phyloP scores from a whole-genome alignment of 2,888 invertebrate species.

The Arge pagana region DNA sequence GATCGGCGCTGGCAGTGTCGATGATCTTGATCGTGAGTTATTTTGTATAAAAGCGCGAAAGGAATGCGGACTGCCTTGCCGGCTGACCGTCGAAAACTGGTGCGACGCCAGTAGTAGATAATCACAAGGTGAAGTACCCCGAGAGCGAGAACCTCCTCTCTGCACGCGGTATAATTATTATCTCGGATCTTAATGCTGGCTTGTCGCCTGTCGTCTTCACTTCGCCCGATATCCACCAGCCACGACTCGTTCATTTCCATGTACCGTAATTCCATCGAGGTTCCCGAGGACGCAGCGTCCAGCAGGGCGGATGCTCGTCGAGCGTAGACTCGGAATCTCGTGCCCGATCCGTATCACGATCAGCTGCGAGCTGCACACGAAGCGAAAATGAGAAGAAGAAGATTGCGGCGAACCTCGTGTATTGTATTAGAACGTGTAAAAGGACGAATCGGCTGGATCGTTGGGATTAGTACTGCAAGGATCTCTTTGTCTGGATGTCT shows the following conservation, averaged over 20 bases:
- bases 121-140: slow-evolving; percentile 17
- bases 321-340: too few relatives aligned
- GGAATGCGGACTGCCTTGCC: slow-evolving; percentile 23
- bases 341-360: too few relatives aligned
- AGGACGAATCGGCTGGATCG: not conserved
- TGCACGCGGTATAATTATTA: slow-evolving; percentile 10
- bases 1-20: slow-evolving; percentile 22
- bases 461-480: slow-evolving; percentile 87
- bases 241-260: not conserved
- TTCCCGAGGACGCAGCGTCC: not conserved
- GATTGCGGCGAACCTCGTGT: too few relatives aligned
- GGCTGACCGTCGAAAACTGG: slow-evolving; percentile 22
- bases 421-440: not conserved
- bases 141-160: slow-evolving; percentile 4
- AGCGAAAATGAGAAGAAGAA: too few relatives aligned
- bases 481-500: slow-evolving; percentile 97
- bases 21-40: slow-evolving; percentile 34
- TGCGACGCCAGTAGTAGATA: slow-evolving; percentile 18
- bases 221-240: not conserved
- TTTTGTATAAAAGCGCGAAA: slow-evolving; percentile 23
- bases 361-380: too few relatives aligned
- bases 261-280: not conserved
- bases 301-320: too few relatives aligned
- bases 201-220: slow-evolving; percentile 2
- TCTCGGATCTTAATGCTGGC: slow-evolving; percentile 9